A percentile compares a stretch with the other conserved stretches of the same genome.
Evolutionary conservation across 2,113 vertebrate genomes (phyloP).

Genomic region (Sitta europaea): DNA sequence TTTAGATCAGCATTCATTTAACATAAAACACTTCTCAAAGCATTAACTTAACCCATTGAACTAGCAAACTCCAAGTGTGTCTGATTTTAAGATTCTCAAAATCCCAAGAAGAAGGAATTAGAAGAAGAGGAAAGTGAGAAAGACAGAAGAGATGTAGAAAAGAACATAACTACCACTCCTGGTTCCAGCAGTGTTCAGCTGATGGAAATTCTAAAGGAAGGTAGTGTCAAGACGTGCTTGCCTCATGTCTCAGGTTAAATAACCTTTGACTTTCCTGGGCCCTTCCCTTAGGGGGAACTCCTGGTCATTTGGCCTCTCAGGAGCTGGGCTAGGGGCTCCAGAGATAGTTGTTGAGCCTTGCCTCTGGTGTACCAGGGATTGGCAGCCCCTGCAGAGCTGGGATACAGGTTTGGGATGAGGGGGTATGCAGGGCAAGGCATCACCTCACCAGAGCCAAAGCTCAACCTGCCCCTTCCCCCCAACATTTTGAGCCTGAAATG

Average conservation of each 20-base stretch:
- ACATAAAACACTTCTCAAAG: neutral
- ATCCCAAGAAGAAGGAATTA: neutral
- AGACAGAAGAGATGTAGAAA: neutral
- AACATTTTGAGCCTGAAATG: fast-evolving
- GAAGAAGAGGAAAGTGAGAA: neutral
- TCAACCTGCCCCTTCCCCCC: neutral
- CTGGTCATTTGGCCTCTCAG: neutral
- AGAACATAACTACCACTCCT: neutral
- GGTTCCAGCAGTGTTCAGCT: neutral
- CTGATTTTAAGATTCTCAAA: neutral
- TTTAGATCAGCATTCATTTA: neutral
- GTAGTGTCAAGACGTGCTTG: too few species aligned
- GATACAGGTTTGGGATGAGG: neutral
- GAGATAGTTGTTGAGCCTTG: neutral
- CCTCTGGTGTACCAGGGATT: neutral
- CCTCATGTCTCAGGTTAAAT: neutral
- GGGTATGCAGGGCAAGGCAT: neutral
- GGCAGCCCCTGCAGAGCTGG: neutral
- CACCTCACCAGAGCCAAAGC: neutral
- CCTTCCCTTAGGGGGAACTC: neutral
- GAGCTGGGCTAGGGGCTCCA: neutral
- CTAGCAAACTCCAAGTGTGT: neutral
- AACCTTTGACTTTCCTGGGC: neutral
- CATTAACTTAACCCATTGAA: neutral
- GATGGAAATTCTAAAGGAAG: neutral